Evolutionary conservation across 1,140 invertebrate genomes (phyloP).

Genomic region (Drosophila bifasciata): DNA sequence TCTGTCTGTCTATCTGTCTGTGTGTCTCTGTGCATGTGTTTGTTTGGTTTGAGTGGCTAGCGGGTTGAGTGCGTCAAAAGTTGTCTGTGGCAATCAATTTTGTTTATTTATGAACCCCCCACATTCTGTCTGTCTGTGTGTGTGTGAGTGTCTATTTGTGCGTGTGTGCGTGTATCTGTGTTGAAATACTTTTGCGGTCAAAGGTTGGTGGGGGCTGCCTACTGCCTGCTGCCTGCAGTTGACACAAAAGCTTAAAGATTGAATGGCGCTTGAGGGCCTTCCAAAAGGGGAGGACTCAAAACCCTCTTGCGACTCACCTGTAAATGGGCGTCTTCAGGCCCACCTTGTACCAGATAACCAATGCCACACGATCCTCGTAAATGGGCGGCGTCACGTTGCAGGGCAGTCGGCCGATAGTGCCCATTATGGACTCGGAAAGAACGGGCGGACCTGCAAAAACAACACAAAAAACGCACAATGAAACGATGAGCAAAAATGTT

Average conservation of each 20-base stretch:
- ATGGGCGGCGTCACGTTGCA: slow-evolving; percentile 92
- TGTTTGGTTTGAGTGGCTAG: slow-evolving; percentile 26
- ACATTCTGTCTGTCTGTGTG: slow-evolving; percentile 23
- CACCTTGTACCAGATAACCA: slow-evolving; percentile 95
- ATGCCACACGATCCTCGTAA: slow-evolving; percentile 89
- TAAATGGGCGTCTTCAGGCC: slow-evolving; percentile 91
- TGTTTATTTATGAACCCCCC: slow-evolving; percentile 72
- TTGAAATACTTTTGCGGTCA: slow-evolving; percentile 61
- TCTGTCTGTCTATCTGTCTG: not conserved
- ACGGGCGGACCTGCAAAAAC: slow-evolving; percentile 86
- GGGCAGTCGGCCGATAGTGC: slow-evolving; percentile 90
- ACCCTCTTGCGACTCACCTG: slow-evolving; percentile 87
- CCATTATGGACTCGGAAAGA: slow-evolving; percentile 89
- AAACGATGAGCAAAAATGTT: slow-evolving; percentile 38
- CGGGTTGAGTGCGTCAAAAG: slow-evolving; percentile 68
- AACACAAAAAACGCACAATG: slow-evolving; percentile 32
- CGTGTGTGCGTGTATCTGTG: not conserved
- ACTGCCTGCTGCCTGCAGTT: slow-evolving; percentile 60
- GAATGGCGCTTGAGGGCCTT: not conserved
- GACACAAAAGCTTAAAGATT: slow-evolving; percentile 62
- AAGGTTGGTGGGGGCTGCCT: slow-evolving; percentile 11
- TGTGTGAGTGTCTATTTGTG: slow-evolving; percentile 22
- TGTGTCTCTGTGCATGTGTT: not conserved
- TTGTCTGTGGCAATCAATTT: slow-evolving; percentile 81
- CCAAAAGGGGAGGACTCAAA: not conserved